These are phyloP conservation scores for Benitochromis conjunctus DNA, from an alignment of 2,113 vertebrate species.

Conservation along the genomic window DNA sequence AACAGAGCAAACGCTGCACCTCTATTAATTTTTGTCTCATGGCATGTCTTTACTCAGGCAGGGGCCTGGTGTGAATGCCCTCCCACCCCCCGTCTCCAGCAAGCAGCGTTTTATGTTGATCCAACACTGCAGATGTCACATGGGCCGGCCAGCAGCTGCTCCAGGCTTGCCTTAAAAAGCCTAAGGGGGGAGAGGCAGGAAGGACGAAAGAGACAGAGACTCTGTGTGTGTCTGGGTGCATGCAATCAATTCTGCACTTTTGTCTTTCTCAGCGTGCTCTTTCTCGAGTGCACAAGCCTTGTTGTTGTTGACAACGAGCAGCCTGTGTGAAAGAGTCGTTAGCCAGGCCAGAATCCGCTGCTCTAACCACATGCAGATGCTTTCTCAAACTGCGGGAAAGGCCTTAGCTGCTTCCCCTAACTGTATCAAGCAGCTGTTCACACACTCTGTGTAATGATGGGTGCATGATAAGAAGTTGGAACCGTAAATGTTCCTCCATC, in stretches of 20 bases:
- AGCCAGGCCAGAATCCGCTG: neutral
- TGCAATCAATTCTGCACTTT: slow-evolving; percentile 14
- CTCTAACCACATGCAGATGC: neutral
- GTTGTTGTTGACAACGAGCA: neutral
- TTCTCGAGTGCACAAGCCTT: neutral
- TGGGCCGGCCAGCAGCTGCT: slow-evolving; percentile 47
- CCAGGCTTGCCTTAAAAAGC: slow-evolving; percentile 36
- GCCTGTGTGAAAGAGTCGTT: neutral
- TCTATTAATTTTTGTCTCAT: slow-evolving; percentile 16
- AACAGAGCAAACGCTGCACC: neutral
- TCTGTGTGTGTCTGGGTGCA: slow-evolving; percentile 23
- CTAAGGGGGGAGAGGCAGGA: slow-evolving; percentile 25
- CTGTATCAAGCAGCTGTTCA: neutral
- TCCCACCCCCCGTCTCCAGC: neutral
- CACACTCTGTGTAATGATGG: neutral
- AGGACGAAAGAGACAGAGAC: slow-evolving; percentile 11
- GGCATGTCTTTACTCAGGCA: slow-evolving; percentile 13
- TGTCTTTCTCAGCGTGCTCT: neutral
- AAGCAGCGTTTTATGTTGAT: slow-evolving; percentile 36
- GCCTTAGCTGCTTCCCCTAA: neutral
- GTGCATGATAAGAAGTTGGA: neutral
- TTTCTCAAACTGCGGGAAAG: neutral
- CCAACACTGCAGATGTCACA: slow-evolving; percentile 54
- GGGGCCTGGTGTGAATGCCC: slow-evolving; percentile 10
- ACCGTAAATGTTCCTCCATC: neutral